Evolutionary conservation across 1,140 invertebrate species (phyloP).

Genomic region (Laodelphax striatellus): DNA sequence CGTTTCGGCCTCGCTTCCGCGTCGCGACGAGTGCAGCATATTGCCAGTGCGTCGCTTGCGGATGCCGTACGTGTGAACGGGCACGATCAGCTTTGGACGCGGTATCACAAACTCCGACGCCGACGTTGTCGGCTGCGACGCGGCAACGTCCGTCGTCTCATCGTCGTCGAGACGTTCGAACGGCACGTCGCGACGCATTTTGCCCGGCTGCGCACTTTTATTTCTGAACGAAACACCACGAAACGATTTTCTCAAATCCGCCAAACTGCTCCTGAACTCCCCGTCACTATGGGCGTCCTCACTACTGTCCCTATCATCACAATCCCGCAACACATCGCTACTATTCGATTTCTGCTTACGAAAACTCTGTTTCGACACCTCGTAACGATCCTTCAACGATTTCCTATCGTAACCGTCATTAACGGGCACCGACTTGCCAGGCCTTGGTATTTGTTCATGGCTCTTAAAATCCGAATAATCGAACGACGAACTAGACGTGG

Average conservation of each 20-base stretch:
- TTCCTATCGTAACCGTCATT: background rate
- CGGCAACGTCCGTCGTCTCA: background rate
- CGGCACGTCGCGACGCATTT: background rate
- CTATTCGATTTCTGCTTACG: constrained; percentile 8
- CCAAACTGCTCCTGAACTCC: background rate
- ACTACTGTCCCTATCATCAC: too few species aligned
- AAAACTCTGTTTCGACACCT: background rate
- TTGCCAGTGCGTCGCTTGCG: constrained; percentile 65
- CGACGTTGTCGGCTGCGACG: background rate
- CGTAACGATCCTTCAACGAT: background rate
- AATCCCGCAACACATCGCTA: constrained; percentile 10
- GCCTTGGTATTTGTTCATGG: too few species aligned
- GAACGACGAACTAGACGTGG: background rate
- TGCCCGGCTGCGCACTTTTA: background rate
- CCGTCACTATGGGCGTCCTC: background rate
- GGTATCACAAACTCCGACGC: constrained; percentile 65
- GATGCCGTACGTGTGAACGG: constrained; percentile 72
- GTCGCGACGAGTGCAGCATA: constrained; percentile 24
- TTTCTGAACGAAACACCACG: background rate
- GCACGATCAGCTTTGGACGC: constrained; percentile 69
- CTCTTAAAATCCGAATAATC: constrained; percentile 6
- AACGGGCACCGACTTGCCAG: too few species aligned
- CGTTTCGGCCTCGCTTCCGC: constrained; percentile 36
- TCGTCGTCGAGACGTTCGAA: background rate
- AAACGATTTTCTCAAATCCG: background rate